A percentile compares a stretch with the other conserved stretches of the same genome.
Evolutionary conservation across 1,140 invertebrate genomes (phyloP).

Genomic region (Glomeris maerens): DNA sequence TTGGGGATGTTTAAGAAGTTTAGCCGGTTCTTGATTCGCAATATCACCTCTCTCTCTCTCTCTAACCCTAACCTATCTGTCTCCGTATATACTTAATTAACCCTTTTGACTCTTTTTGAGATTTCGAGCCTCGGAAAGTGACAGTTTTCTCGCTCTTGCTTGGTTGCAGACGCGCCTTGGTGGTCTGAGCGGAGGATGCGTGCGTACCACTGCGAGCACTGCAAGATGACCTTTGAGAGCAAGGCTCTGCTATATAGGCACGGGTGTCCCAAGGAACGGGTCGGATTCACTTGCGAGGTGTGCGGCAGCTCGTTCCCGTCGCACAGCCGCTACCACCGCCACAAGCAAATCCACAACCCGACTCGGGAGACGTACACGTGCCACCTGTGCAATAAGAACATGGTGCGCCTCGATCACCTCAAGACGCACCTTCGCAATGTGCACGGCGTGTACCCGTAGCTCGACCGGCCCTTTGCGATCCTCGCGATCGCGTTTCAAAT

Average conservation of each 20-base stretch:
- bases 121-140: too few species aligned
- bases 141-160: constrained; percentile 8
- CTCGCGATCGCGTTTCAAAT: too few species aligned
- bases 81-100: too few species aligned
- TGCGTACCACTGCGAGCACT: constrained; percentile 13
- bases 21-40: too few species aligned
- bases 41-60: too few species aligned
- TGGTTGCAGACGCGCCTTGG: constrained; percentile 10
- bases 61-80: too few species aligned
- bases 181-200: constrained; percentile 12
- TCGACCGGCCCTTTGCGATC: too few species aligned
- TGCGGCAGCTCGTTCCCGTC: constrained; percentile 10
- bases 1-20: too few species aligned
- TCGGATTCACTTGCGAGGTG: constrained; percentile 11
- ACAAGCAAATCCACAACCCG: constrained; percentile 10
- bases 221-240: constrained; percentile 10
- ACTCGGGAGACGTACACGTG: constrained; percentile 10
- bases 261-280: constrained; percentile 6
- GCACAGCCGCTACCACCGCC: constrained; percentile 10
- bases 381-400: constrained; percentile 6
- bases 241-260: constrained; percentile 11
- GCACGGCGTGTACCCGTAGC: constrained; percentile 5
- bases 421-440: constrained; percentile 6
- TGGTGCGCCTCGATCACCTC: constrained; percentile 11
- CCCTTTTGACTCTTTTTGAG: too few species aligned